These are phyloP conservation scores for Galerucella calmariensis DNA, from an alignment of 2,888 invertebrate genomes.

Conservation along the genomic window DNA sequence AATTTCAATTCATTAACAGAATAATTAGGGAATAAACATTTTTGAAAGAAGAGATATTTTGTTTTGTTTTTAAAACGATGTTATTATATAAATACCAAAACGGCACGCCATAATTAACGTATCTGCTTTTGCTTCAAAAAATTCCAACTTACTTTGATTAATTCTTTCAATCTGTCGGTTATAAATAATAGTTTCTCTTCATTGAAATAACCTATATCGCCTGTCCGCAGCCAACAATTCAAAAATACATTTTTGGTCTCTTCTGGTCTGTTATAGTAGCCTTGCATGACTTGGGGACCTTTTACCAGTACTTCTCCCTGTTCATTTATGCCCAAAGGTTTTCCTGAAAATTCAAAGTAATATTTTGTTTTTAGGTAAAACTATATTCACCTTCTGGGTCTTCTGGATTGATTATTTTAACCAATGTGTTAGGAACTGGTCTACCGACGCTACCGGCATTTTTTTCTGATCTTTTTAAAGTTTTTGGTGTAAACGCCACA, in stretches of 20 bases:
- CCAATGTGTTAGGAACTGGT: constrained; percentile 71
- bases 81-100: too few relatives aligned
- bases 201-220: constrained; percentile 71
- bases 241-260: constrained; percentile 67
- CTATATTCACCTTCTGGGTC: constrained; percentile 46
- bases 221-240: constrained; percentile 81
- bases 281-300: constrained; percentile 86
- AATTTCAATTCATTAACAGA: too few relatives aligned
- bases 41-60: too few relatives aligned
- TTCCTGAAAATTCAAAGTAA: constrained; percentile 16
- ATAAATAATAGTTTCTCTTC: constrained; percentile 75
- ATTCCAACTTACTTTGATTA: constrained; percentile 73
- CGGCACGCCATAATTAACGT: too few relatives aligned
- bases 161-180: constrained; percentile 82
- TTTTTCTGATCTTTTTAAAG: constrained; percentile 24
- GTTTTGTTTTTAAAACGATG: too few relatives aligned
- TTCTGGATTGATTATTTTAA: constrained; percentile 71
- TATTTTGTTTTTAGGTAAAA: not conserved
- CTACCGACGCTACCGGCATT: constrained; percentile 68
- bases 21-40: too few relatives aligned
- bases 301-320: constrained; percentile 79
- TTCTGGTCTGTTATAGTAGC: constrained; percentile 80
- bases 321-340: constrained; percentile 36
- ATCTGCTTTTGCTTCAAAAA: not conserved
- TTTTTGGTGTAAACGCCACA: constrained; percentile 61